Evolutionary conservation across 2,797 vertebrate genomes (phyloP).

Genomic region (Pampus argenteus): DNA sequence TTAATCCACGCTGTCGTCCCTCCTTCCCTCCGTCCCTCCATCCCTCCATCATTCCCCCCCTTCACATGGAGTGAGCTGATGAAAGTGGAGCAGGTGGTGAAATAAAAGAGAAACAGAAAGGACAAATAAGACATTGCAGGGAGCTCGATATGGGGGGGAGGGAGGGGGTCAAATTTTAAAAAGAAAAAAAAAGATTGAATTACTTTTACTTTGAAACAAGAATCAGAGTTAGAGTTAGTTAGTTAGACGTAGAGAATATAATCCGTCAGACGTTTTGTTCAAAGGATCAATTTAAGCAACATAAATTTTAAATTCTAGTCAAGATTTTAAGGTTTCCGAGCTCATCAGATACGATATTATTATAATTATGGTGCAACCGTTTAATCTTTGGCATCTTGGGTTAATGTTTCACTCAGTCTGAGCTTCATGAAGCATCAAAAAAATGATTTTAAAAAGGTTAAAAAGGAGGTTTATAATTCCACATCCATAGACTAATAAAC

Average conservation of each 20-base stretch:
- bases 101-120: constrained; percentile 31
- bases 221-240: neutral
- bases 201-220: neutral
- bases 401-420: neutral
- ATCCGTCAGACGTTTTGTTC: too few species aligned
- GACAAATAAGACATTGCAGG: constrained; percentile 13
- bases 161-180: too few species aligned
- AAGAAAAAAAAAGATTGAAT: too few species aligned
- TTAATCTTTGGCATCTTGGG: neutral
- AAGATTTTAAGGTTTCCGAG: neutral
- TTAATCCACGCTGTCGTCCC: constrained; percentile 77
- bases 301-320: neutral
- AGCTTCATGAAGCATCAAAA: neutral
- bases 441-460: neutral
- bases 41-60: neutral
- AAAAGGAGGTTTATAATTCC: neutral
- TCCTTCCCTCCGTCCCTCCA: constrained; percentile 33
- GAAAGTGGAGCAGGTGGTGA: constrained; percentile 59
- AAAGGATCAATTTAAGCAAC: neutral
- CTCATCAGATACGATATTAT: neutral
- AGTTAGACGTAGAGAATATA: too few species aligned
- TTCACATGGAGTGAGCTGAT: constrained; percentile 23
- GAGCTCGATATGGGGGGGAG: too few species aligned
- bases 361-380: too few species aligned
- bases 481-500: neutral